These are phyloP conservation scores for Lochmaea capreae DNA, from an alignment of 2,888 invertebrate genomes.

Conservation along the genomic window DNA sequence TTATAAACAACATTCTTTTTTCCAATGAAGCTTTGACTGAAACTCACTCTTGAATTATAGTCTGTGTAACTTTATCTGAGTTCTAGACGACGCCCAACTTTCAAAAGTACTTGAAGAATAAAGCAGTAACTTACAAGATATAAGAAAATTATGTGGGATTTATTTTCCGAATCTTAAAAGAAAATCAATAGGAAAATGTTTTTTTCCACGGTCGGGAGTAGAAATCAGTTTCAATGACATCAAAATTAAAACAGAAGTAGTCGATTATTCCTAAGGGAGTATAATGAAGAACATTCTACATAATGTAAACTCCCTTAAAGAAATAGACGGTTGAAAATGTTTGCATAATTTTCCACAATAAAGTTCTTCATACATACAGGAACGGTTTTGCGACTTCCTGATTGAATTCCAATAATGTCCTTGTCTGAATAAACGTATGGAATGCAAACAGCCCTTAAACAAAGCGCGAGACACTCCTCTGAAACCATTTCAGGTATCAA, in stretches of 20 bases:
- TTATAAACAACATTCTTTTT: background rate
- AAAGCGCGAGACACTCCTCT: slow-evolving; percentile 49
- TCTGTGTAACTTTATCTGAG: background rate
- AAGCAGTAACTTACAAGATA: no score
- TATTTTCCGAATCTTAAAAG: no score
- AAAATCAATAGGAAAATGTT: no score
- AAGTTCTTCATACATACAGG: background rate
- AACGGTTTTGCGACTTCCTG: background rate
- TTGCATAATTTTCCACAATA: background rate
- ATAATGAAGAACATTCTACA: no score
- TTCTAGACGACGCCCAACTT: background rate
- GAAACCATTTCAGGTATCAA: slow-evolving; percentile 54
- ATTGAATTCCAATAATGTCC: slow-evolving; percentile 20
- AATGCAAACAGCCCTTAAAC: slow-evolving; percentile 54
- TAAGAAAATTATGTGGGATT: no score
- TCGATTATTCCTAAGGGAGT: no score
- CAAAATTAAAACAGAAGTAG: no score
- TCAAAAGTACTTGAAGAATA: background rate
- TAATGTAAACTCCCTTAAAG: no score
- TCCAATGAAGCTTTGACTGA: background rate
- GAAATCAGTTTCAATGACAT: no score
- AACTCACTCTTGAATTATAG: background rate
- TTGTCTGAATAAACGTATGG: slow-evolving; percentile 43
- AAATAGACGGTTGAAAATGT: no score
- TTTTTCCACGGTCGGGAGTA: no score